Conservation (phyloP, 2,113 vertebrate species). For the Cynoglossus semilaevis region DNA sequence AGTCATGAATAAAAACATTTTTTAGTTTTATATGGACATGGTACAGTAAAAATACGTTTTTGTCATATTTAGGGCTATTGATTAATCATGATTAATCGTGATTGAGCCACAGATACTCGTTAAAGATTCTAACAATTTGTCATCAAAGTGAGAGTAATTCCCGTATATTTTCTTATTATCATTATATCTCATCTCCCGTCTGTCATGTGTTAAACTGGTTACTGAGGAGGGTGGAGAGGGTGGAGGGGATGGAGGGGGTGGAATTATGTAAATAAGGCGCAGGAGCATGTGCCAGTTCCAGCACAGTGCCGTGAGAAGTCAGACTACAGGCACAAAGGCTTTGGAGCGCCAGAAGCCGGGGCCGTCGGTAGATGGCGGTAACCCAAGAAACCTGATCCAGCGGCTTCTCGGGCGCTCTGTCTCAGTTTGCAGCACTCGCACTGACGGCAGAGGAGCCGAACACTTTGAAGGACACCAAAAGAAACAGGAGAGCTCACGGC, state of each 20-base stretch:
- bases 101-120: too few species aligned
- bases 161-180: too few species aligned
- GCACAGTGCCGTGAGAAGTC: constrained; percentile 68
- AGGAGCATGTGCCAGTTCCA: constrained; percentile 67
- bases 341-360: constrained; percentile 53
- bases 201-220: constrained; percentile 25
- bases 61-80: too few species aligned
- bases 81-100: too few species aligned
- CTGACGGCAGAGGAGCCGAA: constrained; percentile 70
- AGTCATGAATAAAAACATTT: too few species aligned
- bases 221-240: constrained; percentile 8
- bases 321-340: constrained; percentile 41
- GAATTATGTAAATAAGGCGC: constrained; percentile 75
- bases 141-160: too few species aligned
- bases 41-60: too few species aligned
- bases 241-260: constrained; percentile 1
- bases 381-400: constrained; percentile 78
- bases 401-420: constrained; percentile 66
- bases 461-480: constrained; percentile 77
- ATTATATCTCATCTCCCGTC: neutral
- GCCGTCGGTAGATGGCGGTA: constrained; percentile 81
- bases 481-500: constrained; percentile 66
- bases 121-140: too few species aligned
- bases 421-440: constrained; percentile 79
- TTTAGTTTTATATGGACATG: too few species aligned